These are phyloP conservation scores for Sphyrna mokarran DNA, from an alignment of 2,113 vertebrate genomes.

Conservation along the genomic window DNA sequence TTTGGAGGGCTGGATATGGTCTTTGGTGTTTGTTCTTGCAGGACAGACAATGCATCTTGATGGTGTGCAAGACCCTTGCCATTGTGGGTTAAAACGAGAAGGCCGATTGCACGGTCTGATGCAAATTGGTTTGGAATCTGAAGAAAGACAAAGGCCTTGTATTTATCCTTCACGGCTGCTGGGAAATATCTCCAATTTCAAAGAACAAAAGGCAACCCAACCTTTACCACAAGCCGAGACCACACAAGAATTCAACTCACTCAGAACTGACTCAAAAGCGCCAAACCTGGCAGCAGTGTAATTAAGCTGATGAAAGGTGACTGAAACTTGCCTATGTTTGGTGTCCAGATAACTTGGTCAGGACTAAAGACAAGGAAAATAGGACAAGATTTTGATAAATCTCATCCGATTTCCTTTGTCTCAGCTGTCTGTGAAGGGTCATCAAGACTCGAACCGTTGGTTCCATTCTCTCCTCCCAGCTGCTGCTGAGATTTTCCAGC, in stretches of 20 bases:
- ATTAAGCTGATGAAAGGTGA: background rate
- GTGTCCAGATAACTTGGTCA: too few relatives aligned
- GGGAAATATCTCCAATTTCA: background rate
- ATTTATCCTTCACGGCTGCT: background rate
- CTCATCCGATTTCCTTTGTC: too few relatives aligned
- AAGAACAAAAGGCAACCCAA: background rate
- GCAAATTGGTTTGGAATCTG: conserved; percentile 1
- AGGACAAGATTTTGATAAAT: too few relatives aligned
- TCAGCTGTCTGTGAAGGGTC: too few relatives aligned
- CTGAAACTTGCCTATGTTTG: background rate
- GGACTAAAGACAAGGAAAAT: too few relatives aligned
- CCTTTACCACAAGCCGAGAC: background rate
- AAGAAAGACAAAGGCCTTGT: conserved; percentile 13
- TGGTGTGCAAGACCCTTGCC: background rate
- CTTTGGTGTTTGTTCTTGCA: background rate
- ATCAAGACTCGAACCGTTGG: too few relatives aligned
- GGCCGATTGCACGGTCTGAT: background rate
- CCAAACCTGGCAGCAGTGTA: background rate
- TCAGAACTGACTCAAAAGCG: background rate
- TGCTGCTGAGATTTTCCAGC: too few relatives aligned
- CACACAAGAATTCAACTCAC: background rate
- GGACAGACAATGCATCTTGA: background rate
- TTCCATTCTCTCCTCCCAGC: too few relatives aligned
- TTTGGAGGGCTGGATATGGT: background rate
- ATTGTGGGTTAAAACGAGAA: background rate